Evolutionary conservation across 2,888 invertebrate genomes (phyloP).

Genomic region (Griposia aprilina): DNA sequence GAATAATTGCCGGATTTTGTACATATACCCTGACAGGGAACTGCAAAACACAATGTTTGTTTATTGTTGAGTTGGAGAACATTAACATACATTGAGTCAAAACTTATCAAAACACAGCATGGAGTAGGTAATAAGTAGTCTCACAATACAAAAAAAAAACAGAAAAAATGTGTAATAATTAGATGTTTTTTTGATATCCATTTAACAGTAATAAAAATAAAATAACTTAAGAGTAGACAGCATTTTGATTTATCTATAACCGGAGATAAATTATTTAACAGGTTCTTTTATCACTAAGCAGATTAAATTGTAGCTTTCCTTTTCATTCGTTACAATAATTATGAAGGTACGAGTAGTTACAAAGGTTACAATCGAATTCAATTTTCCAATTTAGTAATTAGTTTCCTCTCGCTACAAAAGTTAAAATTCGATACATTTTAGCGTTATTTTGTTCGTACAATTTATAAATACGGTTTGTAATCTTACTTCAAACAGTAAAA

Average conservation of each 20-base stretch:
- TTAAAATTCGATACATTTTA: conserved; percentile 18
- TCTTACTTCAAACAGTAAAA: conserved; percentile 34
- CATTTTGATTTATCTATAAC: neutral
- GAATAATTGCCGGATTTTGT: no score
- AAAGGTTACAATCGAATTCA: conserved; percentile 27
- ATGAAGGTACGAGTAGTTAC: neutral
- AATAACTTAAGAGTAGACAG: neutral
- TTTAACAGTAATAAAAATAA: no score
- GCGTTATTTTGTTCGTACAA: conserved; percentile 26
- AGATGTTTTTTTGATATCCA: no score
- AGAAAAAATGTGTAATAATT: no score
- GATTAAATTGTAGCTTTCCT: neutral
- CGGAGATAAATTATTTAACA: neutral
- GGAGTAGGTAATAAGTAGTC: no score
- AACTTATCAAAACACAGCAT: no score
- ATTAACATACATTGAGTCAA: no score
- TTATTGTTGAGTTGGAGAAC: no score
- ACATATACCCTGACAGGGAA: no score
- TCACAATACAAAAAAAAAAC: no score
- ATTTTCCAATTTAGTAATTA: conserved; percentile 49
- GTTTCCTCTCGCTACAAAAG: conserved; percentile 14
- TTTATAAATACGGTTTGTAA: conserved; percentile 8
- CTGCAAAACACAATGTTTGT: no score
- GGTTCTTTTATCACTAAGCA: neutral
- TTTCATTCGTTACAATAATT: conserved; percentile 1